Conservation (phyloP, 2,113 vertebrate species). For the Merops nubicus region DNA sequence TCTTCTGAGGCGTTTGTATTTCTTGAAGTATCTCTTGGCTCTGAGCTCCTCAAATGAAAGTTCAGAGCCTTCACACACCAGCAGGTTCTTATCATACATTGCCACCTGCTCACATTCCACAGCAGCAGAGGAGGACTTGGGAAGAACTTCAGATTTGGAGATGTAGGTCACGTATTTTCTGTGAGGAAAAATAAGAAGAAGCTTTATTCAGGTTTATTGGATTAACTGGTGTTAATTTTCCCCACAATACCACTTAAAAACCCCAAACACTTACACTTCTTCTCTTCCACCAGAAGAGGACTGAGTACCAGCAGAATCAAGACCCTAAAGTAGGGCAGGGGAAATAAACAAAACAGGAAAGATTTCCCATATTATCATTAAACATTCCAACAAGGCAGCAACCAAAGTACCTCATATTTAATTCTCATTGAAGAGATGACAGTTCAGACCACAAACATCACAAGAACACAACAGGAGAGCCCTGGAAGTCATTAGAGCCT, state of each 20-base stretch:
- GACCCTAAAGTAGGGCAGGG: neutral
- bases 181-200: neutral
- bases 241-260: no score
- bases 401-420: neutral
- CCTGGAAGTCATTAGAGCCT: neutral
- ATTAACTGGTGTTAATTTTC: neutral
- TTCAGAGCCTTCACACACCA: constrained; percentile 3
- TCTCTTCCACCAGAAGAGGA: neutral
- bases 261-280: constrained; percentile 18
- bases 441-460: neutral
- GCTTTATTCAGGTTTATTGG: neutral
- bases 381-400: neutral
- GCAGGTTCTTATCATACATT: constrained; percentile 40
- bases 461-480: neutral
- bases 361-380: no score
- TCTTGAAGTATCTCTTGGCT: constrained; percentile 43
- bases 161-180: constrained; percentile 27
- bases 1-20: neutral
- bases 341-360: neutral
- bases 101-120: neutral
- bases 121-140: neutral
- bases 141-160: constrained; percentile 51
- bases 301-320: neutral
- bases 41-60: constrained; percentile 59
- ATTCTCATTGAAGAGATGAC: neutral